Evolutionary conservation across 2,888 invertebrate genomes (phyloP), one percentile per base, ranked within the genome.

Genomic region (Lithosia quadra): DNA sequence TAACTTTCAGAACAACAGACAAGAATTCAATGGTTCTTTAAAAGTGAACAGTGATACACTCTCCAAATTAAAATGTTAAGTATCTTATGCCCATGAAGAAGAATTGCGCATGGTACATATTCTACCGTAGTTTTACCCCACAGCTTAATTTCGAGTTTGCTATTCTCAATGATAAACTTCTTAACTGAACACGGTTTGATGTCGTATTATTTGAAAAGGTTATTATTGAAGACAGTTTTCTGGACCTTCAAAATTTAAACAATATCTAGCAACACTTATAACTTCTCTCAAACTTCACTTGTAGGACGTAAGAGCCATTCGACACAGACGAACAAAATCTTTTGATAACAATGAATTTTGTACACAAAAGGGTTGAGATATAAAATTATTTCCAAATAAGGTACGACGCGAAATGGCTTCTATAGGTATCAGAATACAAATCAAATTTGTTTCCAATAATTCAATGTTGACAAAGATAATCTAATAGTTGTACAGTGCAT

Each of bases 301-400:
- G 76, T 24, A 67, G 67, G 73, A 77, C 79, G 69, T 76, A 82
- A 80, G 79, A 77, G 67, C 75, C 75, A 80, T 80, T 81, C 72
- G 67, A 80, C 69, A 77, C 79, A 80, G 82, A 82, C 80, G 86
- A 86, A 86, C 83, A 85, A 84, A 86, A 84, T 84, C 84, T 87
- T 85, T 82, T 83, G 86, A 87, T 84, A 85, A 81, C 82, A 79
- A 81, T 79, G 80, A 76, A 73, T 75, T 67, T 71, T 66, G 66
- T 72, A 76, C 78, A 83, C 84, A 86, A 86, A 84, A 80, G 80
- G 71, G 70, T 79, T 63, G 67, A 75, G 67, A 73, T 73, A 73
- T 80, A 83, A 83, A 85, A 83, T 80, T 76, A 84, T 85, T 81
- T 81, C 71, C 60, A 65, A 70, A 74, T 55, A 65, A 69, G 65